Evolutionary conservation across 1,140 invertebrate genomes (phyloP).

Genomic region (Pseudachorutes palmiensis): DNA sequence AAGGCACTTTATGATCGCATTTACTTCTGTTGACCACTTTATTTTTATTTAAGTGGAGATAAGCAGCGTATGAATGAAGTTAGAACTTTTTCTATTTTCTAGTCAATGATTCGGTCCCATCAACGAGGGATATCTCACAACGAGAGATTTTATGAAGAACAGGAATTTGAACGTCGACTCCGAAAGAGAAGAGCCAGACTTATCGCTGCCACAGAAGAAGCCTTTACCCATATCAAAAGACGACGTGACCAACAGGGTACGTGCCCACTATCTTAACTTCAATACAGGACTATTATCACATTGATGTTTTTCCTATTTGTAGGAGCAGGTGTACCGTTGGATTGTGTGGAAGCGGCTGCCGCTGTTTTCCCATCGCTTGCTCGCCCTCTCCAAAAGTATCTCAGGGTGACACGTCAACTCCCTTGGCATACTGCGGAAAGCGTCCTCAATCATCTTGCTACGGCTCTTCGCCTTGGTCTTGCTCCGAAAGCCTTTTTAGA

Average conservation of each 20-base stretch:
- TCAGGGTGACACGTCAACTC: slow-evolving; percentile 89
- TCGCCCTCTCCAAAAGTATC: slow-evolving; percentile 88
- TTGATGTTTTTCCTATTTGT: too few relatives aligned
- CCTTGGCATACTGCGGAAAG: slow-evolving; percentile 88
- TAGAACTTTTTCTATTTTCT: slow-evolving; percentile 2
- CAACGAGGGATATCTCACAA: slow-evolving; percentile 84
- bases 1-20: too few relatives aligned
- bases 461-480: slow-evolving; percentile 83
- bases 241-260: too few relatives aligned
- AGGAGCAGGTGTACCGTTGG: slow-evolving; percentile 62
- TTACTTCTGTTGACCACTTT: not conserved
- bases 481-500: slow-evolving; percentile 36
- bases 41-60: not conserved
- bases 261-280: too few relatives aligned
- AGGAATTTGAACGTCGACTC: too few relatives aligned
- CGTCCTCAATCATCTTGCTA: slow-evolving; percentile 74
- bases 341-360: slow-evolving; percentile 91
- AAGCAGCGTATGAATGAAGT: not conserved
- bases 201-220: too few relatives aligned
- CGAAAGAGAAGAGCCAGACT: too few relatives aligned
- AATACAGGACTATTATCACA: too few relatives aligned
- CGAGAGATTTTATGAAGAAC: slow-evolving; percentile 93
- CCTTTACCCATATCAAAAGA: too few relatives aligned
- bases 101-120: slow-evolving; percentile 34
- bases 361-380: slow-evolving; percentile 95